Evolutionary conservation across 2,888 invertebrate species (phyloP).

Genomic region (Lymantria dispar): DNA sequence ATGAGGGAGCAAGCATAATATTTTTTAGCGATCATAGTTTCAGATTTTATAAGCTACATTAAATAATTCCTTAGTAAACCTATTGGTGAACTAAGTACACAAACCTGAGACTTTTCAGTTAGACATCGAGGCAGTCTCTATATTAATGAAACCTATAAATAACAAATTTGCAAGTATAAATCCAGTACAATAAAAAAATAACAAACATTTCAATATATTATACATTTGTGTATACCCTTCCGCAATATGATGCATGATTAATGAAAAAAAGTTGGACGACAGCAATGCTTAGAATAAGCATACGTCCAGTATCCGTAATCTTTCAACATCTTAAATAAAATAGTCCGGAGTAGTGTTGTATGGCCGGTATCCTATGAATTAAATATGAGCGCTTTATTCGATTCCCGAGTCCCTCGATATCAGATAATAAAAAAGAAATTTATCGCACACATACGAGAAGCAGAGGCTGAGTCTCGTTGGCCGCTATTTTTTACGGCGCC

Average conservation of each 20-base stretch:
- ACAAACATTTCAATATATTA: too few species aligned
- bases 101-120: too few species aligned
- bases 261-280: conserved; percentile 35
- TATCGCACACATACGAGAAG: conserved; percentile 73
- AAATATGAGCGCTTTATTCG: conserved; percentile 83
- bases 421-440: conserved; percentile 83
- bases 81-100: too few species aligned
- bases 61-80: too few species aligned
- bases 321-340: conserved; percentile 80
- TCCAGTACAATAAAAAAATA: too few species aligned
- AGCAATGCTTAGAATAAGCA: conserved; percentile 51
- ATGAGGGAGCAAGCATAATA: too few species aligned
- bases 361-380: conserved; percentile 82
- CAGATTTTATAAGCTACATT: too few species aligned
- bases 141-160: too few species aligned
- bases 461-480: conserved; percentile 64
- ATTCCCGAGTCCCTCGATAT: conserved; percentile 82
- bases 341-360: conserved; percentile 75
- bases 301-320: conserved; percentile 64
- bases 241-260: conserved; percentile 26
- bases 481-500: conserved; percentile 76
- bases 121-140: too few species aligned
- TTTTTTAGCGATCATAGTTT: too few species aligned
- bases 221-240: not conserved
- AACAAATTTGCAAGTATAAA: too few species aligned